Conservation (phyloP, 2,797 vertebrate species). For the Brachyalestes nurse region DNA sequence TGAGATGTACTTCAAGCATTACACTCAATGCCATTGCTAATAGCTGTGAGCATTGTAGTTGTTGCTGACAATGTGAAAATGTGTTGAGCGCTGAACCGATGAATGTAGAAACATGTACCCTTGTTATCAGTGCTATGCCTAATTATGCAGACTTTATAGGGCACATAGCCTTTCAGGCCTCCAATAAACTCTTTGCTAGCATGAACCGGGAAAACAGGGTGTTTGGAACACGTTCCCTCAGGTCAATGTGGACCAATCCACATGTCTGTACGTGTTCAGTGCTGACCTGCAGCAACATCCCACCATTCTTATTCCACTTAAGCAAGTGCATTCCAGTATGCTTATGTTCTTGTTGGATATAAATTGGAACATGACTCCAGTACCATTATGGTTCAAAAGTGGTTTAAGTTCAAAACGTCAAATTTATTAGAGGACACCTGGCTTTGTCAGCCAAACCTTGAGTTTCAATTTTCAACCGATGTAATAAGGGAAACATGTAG, state of each 20-base stretch:
- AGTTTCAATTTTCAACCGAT: not conserved
- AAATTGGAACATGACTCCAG: not conserved
- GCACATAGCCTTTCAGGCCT: slow-evolving; percentile 16
- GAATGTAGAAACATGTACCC: slow-evolving; percentile 54
- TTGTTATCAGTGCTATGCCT: slow-evolving; percentile 38
- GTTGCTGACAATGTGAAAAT: slow-evolving; percentile 42
- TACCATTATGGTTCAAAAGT: not conserved
- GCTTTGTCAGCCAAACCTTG: not conserved
- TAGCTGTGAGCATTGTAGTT: slow-evolving; percentile 29
- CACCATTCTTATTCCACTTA: slow-evolving; percentile 23
- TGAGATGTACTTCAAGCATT: slow-evolving; percentile 45
- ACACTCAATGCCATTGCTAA: slow-evolving; percentile 20
- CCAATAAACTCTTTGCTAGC: slow-evolving; percentile 18
- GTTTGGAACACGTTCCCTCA: slow-evolving; percentile 66
- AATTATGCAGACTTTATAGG: slow-evolving; percentile 18
- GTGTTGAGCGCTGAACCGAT: slow-evolving; percentile 36
- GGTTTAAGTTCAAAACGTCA: not conserved
- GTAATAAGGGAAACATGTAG: no score
- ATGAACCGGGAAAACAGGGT: slow-evolving; percentile 72
- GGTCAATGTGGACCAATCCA: slow-evolving; percentile 59
- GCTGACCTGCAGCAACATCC: slow-evolving; percentile 15
- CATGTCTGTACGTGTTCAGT: slow-evolving; percentile 17
- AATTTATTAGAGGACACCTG: not conserved
- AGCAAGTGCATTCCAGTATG: slow-evolving; percentile 8
- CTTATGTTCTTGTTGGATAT: not conserved